Evolutionary conservation across 2,113 vertebrate genomes (phyloP).

Genomic region (Baryphthengus martii): DNA sequence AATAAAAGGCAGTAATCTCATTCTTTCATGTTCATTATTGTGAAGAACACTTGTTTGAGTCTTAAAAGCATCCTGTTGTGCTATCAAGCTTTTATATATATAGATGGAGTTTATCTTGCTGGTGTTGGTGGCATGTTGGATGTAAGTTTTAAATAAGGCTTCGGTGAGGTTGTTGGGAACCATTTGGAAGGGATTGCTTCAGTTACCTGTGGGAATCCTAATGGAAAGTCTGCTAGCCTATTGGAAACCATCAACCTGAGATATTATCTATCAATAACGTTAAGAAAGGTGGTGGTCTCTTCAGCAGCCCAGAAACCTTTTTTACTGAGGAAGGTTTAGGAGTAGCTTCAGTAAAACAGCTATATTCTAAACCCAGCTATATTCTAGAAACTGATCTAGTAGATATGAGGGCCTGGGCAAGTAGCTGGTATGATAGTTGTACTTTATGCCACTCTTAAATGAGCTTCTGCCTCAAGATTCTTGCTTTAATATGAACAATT

Average conservation of each 20-base stretch:
- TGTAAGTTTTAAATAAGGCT: background rate
- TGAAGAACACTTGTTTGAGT: background rate
- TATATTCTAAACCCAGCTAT: background rate
- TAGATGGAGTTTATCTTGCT: background rate
- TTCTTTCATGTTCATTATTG: background rate
- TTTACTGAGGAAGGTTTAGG: background rate
- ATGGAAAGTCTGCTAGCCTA: background rate
- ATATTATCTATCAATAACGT: background rate
- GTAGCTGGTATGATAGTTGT: background rate
- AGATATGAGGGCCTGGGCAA: background rate
- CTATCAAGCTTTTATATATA: background rate
- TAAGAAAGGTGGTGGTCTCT: background rate
- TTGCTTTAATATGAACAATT: background rate
- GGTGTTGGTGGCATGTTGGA: background rate
- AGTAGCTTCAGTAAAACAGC: background rate
- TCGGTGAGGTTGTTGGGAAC: background rate
- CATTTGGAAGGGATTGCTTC: background rate
- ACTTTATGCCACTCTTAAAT: background rate
- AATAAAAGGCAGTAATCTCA: background rate
- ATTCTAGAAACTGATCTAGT: background rate
- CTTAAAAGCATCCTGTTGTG: conserved; percentile 1
- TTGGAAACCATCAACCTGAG: background rate
- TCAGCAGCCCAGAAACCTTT: background rate
- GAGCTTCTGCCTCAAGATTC: background rate
- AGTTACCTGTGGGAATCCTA: background rate